Evolutionary conservation across 2,113 vertebrate species (phyloP).

Genomic region (Eulemur macaco): DNA sequence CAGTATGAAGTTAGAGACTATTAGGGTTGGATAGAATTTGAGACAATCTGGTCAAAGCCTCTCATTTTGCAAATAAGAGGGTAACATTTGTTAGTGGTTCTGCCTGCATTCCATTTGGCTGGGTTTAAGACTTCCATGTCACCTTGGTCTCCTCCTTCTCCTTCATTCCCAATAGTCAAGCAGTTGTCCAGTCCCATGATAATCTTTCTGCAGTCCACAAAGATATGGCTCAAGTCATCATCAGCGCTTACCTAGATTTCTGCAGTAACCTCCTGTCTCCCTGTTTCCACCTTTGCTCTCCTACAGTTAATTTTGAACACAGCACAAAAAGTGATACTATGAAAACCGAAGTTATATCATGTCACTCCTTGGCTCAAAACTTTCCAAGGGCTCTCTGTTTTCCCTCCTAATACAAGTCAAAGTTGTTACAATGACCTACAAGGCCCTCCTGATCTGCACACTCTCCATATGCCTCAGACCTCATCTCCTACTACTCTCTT

Average conservation of each 20-base stretch:
- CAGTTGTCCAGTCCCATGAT: neutral
- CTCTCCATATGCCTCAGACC: neutral
- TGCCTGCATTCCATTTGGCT: neutral
- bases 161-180: neutral
- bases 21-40: neutral
- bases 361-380: neutral
- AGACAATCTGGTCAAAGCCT: neutral
- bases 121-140: neutral
- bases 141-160: neutral
- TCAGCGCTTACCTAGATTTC: neutral
- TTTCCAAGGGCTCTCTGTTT: neutral
- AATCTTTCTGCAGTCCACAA: neutral
- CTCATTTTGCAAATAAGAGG: conserved; percentile 25
- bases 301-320: conserved; percentile 16
- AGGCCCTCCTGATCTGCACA: neutral
- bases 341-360: neutral
- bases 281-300: neutral
- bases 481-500: neutral
- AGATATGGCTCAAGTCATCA: neutral
- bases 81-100: neutral
- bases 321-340: neutral
- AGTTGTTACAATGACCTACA: neutral
- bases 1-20: neutral
- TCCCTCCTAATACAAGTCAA: neutral
- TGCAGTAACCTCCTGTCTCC: neutral